Evolutionary conservation across 2,888 invertebrate species (phyloP), one percentile per base, ranked within the genome.

Genomic region (Blera fallax): DNA sequence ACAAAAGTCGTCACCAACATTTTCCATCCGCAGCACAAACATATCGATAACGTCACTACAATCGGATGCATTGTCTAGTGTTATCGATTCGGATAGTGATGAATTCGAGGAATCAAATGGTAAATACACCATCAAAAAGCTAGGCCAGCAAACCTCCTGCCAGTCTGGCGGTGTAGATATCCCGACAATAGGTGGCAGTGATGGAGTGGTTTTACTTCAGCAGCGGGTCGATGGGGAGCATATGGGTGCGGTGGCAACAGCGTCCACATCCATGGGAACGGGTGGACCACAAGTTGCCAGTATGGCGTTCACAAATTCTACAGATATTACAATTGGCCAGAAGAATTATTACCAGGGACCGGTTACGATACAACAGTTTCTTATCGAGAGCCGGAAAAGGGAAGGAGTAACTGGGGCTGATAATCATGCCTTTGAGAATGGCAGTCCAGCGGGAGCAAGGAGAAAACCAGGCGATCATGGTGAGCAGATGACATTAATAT

Each of bases 281-380:
- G 50, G 65, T 18, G 76, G 88, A 2, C 92, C 93, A n/a, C 92
- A 91, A 67, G 94, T 94, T 87, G 95, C 94, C 60, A 94, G 94
- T 89, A 94, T 96, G 27, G 93, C 94, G 21, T 94, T 96, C 1
- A 93, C 93, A 32, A 94, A 95, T 88, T 96, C 96, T 0, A 94
- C 94, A 27, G 95, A 96, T 90, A 94, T 96, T 1, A 95, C 95
- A 87, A 94, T 96, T 88, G 96, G 96, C 0, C 95, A 95, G 88
- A 96, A 95, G 88, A 95, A 95, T 4, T 95, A 95, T 89, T 96
- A 96, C 89, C 95, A 96, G 89, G 96, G 96, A 5, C 96, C 96
- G 54, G 96, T 96, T 14, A 95, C 95, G 34, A 96, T 96, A 88
- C 96, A 95, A 89, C 96, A 96, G 90, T 93, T 96, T 87, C 93